Percentiles rank a stretch among this genome's conserved stretches.
phyloP scores from a whole-genome alignment of 2,113 vertebrate species.

The Melanostigma gelatinosum region DNA sequence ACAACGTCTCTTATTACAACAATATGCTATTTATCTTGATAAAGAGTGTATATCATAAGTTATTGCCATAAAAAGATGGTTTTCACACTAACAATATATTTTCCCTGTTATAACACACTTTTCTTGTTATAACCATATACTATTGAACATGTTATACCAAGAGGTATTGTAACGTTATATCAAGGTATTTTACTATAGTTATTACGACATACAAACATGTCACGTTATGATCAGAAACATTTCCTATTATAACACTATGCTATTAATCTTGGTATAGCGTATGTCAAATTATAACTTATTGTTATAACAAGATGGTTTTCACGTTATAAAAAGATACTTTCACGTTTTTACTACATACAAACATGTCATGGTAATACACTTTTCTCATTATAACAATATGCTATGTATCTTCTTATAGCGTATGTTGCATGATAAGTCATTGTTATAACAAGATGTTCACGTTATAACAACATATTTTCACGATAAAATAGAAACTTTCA shows the following conservation, averaged over 20 bases:
- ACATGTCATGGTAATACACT: neutral
- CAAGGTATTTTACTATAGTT: no score
- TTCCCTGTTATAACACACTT: neutral
- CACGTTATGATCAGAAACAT: no score
- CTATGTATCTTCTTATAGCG: no score
- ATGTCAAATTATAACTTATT: neutral
- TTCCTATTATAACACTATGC: neutral
- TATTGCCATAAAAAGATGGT: neutral
- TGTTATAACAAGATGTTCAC: neutral
- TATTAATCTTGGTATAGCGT: neutral
- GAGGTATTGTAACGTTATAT: no score
- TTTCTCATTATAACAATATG: neutral
- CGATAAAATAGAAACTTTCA: neutral
- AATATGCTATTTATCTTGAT: neutral
- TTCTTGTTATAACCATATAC: neutral
- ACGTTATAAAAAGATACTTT: neutral
- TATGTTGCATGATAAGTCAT: no score
- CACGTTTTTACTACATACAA: neutral
- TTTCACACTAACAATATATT: neutral
- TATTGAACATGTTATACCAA: no score
- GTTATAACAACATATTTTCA: neutral
- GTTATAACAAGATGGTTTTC: neutral
- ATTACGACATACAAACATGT: no score
- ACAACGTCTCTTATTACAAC: no score
- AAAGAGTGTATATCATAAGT: no score